Percentiles rank a stretch among this genome's conserved stretches.
These are phyloP conservation scores for Caenorhabditis sp. DNA, from an alignment of 2,888 invertebrate genomes.

Conservation along the genomic window DNA sequence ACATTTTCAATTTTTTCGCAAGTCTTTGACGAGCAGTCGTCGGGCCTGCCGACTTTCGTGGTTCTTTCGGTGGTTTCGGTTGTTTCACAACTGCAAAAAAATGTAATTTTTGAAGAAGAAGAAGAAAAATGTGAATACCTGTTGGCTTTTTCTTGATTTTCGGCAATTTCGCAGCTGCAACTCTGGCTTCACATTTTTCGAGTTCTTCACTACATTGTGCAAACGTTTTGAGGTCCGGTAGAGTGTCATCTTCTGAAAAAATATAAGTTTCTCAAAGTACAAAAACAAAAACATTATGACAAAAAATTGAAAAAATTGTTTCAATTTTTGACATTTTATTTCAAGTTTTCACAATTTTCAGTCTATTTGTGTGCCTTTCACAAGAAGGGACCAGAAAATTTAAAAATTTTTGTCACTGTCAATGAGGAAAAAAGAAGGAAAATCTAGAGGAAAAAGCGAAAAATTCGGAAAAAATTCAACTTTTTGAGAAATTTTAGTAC, in stretches of 20 bases:
- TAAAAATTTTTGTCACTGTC: too few species aligned
- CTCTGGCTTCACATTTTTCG: slow-evolving; percentile 15
- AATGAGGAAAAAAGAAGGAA: too few species aligned
- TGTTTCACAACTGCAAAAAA: slow-evolving; percentile 4
- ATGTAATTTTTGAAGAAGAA: background rate
- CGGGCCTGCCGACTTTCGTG: background rate
- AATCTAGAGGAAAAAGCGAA: too few species aligned
- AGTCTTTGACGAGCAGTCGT: slow-evolving; percentile 16
- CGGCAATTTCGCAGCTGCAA: slow-evolving; percentile 9
- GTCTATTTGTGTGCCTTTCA: too few species aligned
- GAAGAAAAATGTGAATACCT: background rate
- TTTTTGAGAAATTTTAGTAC: slow-evolving; percentile 9
- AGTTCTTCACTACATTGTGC: slow-evolving; percentile 5
- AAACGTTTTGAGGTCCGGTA: background rate
- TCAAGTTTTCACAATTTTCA: too few species aligned
- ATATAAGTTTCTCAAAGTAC: too few species aligned
- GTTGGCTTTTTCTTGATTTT: slow-evolving; percentile 10
- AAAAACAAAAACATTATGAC: too few species aligned
- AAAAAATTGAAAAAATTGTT: too few species aligned
- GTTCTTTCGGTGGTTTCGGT: slow-evolving; percentile 13
- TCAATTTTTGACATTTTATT: too few species aligned
- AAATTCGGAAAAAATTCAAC: background rate
- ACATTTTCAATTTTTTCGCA: slow-evolving; percentile 25
- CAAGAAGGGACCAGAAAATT: too few species aligned
- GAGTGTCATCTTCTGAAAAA: background rate